A percentile compares a stretch with the other conserved stretches of the same genome.
phyloP scores from a whole-genome alignment of 2,888 invertebrate species.

The Heliconius sara region DNA sequence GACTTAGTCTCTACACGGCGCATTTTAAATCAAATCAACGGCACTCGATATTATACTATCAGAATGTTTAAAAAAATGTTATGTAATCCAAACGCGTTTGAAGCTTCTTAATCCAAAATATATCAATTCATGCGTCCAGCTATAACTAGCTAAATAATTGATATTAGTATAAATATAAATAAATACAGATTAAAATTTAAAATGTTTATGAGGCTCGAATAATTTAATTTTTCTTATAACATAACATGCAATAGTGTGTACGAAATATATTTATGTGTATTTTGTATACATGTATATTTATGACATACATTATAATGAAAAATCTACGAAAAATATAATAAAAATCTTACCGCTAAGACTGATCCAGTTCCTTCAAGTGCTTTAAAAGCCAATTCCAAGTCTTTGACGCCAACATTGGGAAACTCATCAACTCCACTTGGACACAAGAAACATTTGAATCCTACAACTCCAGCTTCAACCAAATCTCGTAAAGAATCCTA shows the following conservation, averaged over 20 bases:
- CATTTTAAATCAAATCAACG: slow-evolving; percentile 31
- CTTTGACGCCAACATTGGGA: slow-evolving; percentile 82
- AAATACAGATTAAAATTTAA: not conserved
- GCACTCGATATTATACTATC: slow-evolving; percentile 26
- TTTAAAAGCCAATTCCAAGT: slow-evolving; percentile 84
- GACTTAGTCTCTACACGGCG: slow-evolving; percentile 19
- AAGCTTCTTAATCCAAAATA: not conserved
- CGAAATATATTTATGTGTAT: too few species aligned
- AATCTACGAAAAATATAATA: not conserved
- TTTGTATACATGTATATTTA: too few species aligned
- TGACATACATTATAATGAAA: not conserved
- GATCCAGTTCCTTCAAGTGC: slow-evolving; percentile 85
- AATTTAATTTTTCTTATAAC: not conserved
- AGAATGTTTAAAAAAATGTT: slow-evolving; percentile 34
- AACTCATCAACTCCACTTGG: slow-evolving; percentile 89
- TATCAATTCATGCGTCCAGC: not conserved
- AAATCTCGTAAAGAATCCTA: slow-evolving; percentile 84
- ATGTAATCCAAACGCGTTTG: slow-evolving; percentile 21
- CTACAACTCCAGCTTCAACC: slow-evolving; percentile 87
- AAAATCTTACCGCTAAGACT: slow-evolving; percentile 85
- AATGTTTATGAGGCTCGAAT: not conserved
- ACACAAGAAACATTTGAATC: slow-evolving; percentile 89
- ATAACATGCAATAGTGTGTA: not conserved
- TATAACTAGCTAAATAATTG: not conserved
- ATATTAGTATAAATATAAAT: not conserved